A percentile compares a stretch with the other conserved stretches of the same genome.
These are phyloP conservation scores for Microhierax caerulescens DNA, from an alignment of 2,797 vertebrate species.

Conservation along the genomic window DNA sequence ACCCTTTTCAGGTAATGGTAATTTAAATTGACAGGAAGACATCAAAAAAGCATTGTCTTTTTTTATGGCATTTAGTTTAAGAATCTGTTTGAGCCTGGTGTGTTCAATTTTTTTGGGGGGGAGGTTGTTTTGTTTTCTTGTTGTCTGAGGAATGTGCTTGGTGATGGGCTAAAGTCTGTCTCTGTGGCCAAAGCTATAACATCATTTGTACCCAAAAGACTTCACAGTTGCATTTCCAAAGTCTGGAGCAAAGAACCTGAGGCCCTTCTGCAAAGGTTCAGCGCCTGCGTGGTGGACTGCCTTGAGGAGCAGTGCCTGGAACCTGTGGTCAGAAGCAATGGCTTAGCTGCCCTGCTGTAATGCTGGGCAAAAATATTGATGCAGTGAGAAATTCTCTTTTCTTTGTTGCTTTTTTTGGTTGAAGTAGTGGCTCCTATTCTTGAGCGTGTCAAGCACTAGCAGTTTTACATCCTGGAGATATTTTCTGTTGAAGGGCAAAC, in stretches of 20 bases:
- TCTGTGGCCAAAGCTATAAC: background rate
- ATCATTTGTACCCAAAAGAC: background rate
- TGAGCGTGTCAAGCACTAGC: too few species aligned
- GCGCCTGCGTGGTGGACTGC: rapidly evolving
- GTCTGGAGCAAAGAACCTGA: background rate
- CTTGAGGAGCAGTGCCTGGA: background rate
- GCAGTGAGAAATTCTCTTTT: background rate
- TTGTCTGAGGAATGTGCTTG: background rate
- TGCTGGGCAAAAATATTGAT: background rate
- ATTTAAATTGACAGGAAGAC: background rate
- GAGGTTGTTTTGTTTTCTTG: background rate
- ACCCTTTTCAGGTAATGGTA: background rate
- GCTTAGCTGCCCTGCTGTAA: rapidly evolving
- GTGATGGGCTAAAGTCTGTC: background rate
- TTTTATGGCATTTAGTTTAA: background rate
- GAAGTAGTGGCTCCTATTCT: background rate
- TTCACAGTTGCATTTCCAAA: background rate
- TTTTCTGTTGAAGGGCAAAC: background rate
- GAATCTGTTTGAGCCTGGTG: background rate
- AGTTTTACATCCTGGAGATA: background rate
- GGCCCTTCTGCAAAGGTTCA: background rate
- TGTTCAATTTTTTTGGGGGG: background rate
- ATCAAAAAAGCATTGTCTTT: background rate
- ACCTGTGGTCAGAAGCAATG: background rate
- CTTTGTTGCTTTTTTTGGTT: background rate